Conservation (phyloP, 2,113 vertebrate species). For the Philantomba maxwellii region DNA sequence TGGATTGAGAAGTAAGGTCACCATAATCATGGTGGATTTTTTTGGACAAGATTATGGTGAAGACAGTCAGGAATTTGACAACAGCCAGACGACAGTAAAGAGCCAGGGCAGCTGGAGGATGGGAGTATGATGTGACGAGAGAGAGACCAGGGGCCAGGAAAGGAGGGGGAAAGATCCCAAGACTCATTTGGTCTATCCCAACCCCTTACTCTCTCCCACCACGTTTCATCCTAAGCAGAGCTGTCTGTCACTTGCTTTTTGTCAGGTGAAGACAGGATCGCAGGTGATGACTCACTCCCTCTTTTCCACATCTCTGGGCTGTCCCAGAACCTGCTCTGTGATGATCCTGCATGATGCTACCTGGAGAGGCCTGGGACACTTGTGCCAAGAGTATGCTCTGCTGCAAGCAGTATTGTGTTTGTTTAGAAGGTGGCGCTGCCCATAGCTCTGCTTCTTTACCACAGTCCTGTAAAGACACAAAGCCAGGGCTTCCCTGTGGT, state of each 20-base stretch:
- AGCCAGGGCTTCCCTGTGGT: background rate
- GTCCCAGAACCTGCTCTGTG: background rate
- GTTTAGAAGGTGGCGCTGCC: background rate
- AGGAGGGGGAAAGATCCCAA: background rate
- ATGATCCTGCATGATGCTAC: background rate
- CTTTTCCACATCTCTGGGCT: background rate
- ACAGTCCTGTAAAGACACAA: background rate
- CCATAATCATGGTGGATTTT: background rate
- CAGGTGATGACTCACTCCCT: background rate
- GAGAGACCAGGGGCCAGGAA: background rate
- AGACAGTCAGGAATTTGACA: background rate
- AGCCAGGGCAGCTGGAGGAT: background rate
- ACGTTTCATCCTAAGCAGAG: background rate
- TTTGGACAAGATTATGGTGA: background rate
- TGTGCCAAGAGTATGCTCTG: background rate
- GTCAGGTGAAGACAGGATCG: background rate
- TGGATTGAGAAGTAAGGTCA: background rate
- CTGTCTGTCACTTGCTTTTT: background rate
- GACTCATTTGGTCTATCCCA: background rate
- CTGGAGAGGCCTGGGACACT: background rate
- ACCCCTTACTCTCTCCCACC: background rate
- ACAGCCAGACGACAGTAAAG: background rate
- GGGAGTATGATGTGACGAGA: background rate
- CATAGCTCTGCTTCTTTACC: background rate
- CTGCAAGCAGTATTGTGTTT: background rate